Conservation (phyloP, 2,888 invertebrate species). For the Leucania comma region DNA sequence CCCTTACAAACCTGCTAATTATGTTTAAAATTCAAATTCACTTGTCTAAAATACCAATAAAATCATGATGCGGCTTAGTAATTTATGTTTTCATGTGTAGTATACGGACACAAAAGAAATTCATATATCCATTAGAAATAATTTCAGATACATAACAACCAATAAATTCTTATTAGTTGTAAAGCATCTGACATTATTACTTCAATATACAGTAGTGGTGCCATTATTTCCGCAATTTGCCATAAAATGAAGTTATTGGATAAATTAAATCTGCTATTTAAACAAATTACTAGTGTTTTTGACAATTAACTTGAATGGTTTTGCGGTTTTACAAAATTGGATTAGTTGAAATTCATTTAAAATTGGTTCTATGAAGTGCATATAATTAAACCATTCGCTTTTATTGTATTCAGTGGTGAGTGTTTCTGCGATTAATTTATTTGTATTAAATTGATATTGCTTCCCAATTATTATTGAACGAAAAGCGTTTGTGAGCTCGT, state of each 20-base stretch:
- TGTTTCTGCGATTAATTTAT: not conserved
- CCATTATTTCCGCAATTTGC: constrained; percentile 28
- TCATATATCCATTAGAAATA: constrained; percentile 23
- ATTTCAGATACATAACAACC: constrained; percentile 19
- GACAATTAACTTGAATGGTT: constrained; percentile 20
- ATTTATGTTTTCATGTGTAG: not conserved
- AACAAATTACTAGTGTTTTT: constrained; percentile 24
- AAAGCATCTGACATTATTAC: too few species aligned
- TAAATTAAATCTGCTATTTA: constrained; percentile 6
- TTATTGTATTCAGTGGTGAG: not conserved
- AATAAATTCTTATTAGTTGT: not conserved
- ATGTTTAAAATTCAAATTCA: too few species aligned
- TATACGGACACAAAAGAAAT: not conserved
- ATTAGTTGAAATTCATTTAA: constrained; percentile 17
- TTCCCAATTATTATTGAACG: not conserved
- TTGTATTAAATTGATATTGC: not conserved
- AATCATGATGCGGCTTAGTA: too few species aligned
- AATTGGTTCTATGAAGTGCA: constrained; percentile 7
- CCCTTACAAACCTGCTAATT: too few species aligned
- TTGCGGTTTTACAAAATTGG: constrained; percentile 25
- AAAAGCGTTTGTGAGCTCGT: too few species aligned
- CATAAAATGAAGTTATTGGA: constrained; percentile 17
- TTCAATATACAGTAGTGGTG: constrained; percentile 16
- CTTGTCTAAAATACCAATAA: too few species aligned
- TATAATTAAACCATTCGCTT: not conserved